Evolutionary conservation across 2,888 invertebrate species (phyloP), one percentile per base, ranked within the genome.

Genomic region (Sicus ferrugineus): DNA sequence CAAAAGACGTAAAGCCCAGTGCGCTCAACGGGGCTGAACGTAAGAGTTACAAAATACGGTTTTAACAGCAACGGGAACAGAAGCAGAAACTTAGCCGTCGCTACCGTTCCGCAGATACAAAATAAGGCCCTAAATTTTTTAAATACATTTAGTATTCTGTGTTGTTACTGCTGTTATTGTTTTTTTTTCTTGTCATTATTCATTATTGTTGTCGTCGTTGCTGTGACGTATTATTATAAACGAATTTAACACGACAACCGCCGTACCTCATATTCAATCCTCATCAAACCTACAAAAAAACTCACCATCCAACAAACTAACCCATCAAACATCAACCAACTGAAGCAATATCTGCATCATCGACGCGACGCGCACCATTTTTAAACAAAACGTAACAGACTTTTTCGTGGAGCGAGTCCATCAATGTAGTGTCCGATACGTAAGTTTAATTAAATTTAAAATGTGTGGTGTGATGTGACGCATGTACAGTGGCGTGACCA

Each of bases 371-470:
- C 56, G 52, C 34, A 21, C n/a, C 65, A 65, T 50, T 50, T 11
- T 21, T 50, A 64, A 52, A 31, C 21, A 68, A 58, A 61, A 5
- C 58, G 63, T 58, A 54, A 52, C 11, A 46, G 30, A 54, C 54
- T 54, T 54, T 54, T 63, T 48, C 66, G 59, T 48, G 71, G 71
- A 71, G 54, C 66, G 42, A 64, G 71, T 66, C 71, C 42, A 62
- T 69, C 71, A 61, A 28, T 26, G 62, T 69, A 66, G 62, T 30
- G 34, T 67, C 59, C 63, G 48, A 65, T 63, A 66, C 66, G 71
- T 71, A 71, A 71, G 69, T 71, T 68, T 56, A 56, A 19, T 71
- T 68, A 48, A 56, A 19, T 28, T 42, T 48, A 67, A 19, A 42
- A 28, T 58, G 64, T 61, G 34, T 19, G 16, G n/a, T n/a, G n/a